These are phyloP conservation scores for Pyrocoelia pectoralis DNA, from an alignment of 2,888 invertebrate species.

Conservation along the genomic window DNA sequence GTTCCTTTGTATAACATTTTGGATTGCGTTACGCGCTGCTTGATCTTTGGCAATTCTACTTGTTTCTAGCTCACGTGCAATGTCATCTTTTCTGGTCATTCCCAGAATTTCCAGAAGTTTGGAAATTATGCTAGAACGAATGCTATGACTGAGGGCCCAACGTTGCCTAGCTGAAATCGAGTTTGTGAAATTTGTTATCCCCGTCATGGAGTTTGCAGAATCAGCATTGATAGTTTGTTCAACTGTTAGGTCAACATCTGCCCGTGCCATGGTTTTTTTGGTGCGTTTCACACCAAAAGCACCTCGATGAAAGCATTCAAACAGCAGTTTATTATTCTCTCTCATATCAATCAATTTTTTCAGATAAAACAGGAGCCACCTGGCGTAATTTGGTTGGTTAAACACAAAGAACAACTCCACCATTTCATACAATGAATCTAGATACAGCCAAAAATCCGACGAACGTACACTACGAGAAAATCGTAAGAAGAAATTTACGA, in stretches of 20 bases:
- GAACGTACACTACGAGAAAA: slow-evolving; percentile 14
- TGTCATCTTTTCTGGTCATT: slow-evolving; percentile 5
- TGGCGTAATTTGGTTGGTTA: slow-evolving; percentile 37
- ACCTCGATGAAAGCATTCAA: slow-evolving; percentile 31
- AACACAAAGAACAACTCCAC: slow-evolving; percentile 34
- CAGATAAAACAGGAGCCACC: slow-evolving; percentile 29
- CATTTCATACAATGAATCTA: slow-evolving; percentile 23
- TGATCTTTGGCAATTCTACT: not conserved
- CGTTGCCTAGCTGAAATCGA: slow-evolving; percentile 44
- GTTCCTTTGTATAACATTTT: not conserved
- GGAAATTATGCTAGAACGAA: slow-evolving; percentile 39
- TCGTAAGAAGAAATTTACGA: not conserved
- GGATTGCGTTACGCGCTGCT: not conserved
- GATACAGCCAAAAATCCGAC: slow-evolving; percentile 19
- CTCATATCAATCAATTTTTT: slow-evolving; percentile 27
- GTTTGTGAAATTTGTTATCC: slow-evolving; percentile 34
- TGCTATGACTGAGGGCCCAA: slow-evolving; percentile 41
- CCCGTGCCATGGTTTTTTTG: slow-evolving; percentile 39
- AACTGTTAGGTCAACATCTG: slow-evolving; percentile 38
- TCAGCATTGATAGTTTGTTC: slow-evolving; percentile 47
- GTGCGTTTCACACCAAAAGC: slow-evolving; percentile 44
- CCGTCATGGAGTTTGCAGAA: slow-evolving; percentile 40
- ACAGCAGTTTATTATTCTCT: slow-evolving; percentile 37
- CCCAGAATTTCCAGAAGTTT: slow-evolving; percentile 5
- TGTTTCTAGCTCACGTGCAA: not conserved